These are phyloP conservation scores for Lates calcarifer DNA, from an alignment of 2,113 vertebrate species.

Conservation along the genomic window DNA sequence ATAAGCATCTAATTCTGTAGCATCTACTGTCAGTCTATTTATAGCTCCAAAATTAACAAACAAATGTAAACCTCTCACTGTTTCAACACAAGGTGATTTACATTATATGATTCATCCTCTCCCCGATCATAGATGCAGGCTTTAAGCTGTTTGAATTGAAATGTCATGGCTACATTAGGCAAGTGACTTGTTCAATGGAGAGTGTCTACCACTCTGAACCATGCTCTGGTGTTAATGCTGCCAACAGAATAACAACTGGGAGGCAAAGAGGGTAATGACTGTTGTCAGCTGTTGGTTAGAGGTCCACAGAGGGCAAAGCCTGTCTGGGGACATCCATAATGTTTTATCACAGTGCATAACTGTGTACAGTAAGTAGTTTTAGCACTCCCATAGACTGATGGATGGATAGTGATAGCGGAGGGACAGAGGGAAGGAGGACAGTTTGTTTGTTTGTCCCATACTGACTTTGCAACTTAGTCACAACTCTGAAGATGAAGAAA, in stretches of 20 bases:
- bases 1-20: not conserved
- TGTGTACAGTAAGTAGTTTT: slow-evolving; percentile 63
- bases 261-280: slow-evolving; percentile 71
- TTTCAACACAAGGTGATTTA: not conserved
- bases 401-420: slow-evolving; percentile 45
- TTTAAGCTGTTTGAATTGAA: slow-evolving; percentile 45
- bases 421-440: not conserved
- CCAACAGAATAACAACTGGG: slow-evolving; percentile 60
- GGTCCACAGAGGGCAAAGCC: slow-evolving; percentile 62
- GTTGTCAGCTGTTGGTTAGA: slow-evolving; percentile 73
- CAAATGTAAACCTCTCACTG: not conserved
- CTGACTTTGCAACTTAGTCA: slow-evolving; percentile 41
- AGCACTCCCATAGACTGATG: slow-evolving; percentile 39
- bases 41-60: slow-evolving; percentile 18
- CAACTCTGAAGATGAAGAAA: slow-evolving; percentile 4
- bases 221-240: slow-evolving; percentile 52
- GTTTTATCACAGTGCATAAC: slow-evolving; percentile 67
- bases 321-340: slow-evolving; percentile 67
- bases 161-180: slow-evolving; percentile 60
- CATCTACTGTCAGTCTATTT: not conserved
- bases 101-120: slow-evolving; percentile 5
- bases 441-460: slow-evolving; percentile 19
- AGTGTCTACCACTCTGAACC: slow-evolving; percentile 17
- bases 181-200: slow-evolving; percentile 40
- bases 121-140: slow-evolving; percentile 14